These are phyloP conservation scores for Lagocephalus sceleratus DNA, from an alignment of 2,797 vertebrate genomes.

Conservation along the genomic window DNA sequence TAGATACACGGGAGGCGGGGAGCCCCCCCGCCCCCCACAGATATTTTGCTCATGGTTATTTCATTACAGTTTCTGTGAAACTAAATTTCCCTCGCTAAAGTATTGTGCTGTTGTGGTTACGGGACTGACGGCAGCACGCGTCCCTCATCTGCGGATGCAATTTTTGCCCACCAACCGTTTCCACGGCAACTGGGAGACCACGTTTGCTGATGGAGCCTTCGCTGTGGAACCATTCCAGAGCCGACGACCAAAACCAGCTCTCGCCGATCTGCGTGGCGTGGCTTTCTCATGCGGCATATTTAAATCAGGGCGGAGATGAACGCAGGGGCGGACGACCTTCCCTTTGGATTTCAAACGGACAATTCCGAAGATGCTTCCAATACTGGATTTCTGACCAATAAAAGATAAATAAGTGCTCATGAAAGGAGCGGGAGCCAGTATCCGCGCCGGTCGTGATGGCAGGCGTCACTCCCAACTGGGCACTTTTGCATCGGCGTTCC, in stretches of 20 bases:
- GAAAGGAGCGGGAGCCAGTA: conserved; percentile 9
- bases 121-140: no score
- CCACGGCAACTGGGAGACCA: neutral
- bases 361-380: neutral
- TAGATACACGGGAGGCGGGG: conserved; percentile 30
- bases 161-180: neutral
- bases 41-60: neutral
- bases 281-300: conserved; percentile 10
- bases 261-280: neutral
- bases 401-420: neutral
- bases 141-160: neutral
- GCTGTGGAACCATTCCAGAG: no score
- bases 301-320: conserved; percentile 5
- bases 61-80: neutral
- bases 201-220: neutral
- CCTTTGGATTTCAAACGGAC: no score
- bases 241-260: no score
- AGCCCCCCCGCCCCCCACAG: neutral
- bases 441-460: conserved; percentile 3
- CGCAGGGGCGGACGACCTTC: no score
- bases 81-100: conserved; percentile 6
- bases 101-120: no score
- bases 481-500: conserved; percentile 15
- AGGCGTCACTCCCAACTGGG: conserved; percentile 5
- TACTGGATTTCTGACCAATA: neutral